Evolutionary conservation across 2,113 vertebrate species (phyloP), one percentile per base, ranked within the genome.

Genomic region (Prietella phreatophila): DNA sequence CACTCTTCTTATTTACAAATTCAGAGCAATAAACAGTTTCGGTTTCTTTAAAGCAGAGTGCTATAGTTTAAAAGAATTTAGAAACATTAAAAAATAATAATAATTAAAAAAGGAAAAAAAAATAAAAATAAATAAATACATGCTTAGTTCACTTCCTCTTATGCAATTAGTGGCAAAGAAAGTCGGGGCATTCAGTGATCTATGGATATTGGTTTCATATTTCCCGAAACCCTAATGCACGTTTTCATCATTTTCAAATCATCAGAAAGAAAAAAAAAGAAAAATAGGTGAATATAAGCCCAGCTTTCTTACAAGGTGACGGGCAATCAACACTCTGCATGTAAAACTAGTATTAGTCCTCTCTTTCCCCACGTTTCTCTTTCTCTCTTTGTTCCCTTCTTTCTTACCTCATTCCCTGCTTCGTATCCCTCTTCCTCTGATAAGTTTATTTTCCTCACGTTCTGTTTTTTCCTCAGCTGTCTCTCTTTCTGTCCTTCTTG

Each of bases 251-350:
- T 89, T 91, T 91, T 88, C 87, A 91, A 90, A 90, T 87, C 82
- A 90, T 88, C 82, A 86, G 84, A 82, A 84, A 50, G 9, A 69
- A 92, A 90, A 90, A 91, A 90, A 91, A 93, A 5, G 87, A 91
- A 92, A 90, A 93, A 89, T 88, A 88, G 91, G 91, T 89, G 92
- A 93, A 91, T 91, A 92, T 91, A 92, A 93, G 94, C 93, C 94
- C 92, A 93, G 93, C 91, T 94, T 89, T 94, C 94, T 90, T 92
- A 93, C 92, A 92, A 92, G 92, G 92, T 89, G 85, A 91, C 96
- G 97, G 96, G 96, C 97, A 95, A 96, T 96, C 96, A 96, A 96
- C 96, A 97, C 97, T 97, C 93, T 99, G 98, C 98, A 99, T 99
- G 98, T 97, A 95, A 97, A 97, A 96, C 96, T 98, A 97, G 96